A percentile compares a stretch with the other conserved stretches of the same genome.
Evolutionary conservation across 2,113 vertebrate species (phyloP).

Genomic region (Campylorhamphus procurvoides): DNA sequence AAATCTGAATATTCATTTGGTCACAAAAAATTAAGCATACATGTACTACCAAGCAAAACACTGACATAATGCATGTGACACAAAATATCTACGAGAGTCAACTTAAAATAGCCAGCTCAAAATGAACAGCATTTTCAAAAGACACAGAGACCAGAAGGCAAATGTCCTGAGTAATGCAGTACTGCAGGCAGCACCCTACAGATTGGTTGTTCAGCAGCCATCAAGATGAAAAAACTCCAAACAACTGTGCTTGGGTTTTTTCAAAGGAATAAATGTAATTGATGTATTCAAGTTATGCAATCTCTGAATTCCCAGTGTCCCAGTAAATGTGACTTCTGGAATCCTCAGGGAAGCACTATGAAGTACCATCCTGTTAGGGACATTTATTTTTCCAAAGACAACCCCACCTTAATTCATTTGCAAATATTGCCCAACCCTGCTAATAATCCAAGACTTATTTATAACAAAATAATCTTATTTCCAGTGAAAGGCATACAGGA

Average conservation of each 20-base stretch:
- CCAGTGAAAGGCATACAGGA: neutral
- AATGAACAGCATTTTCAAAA: neutral
- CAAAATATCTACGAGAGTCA: neutral
- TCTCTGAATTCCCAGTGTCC: neutral
- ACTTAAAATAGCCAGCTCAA: neutral
- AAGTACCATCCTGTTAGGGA: neutral
- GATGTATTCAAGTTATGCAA: neutral
- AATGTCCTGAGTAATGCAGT: neutral
- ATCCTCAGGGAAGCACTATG: neutral
- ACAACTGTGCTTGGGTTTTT: neutral
- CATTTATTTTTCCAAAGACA: constrained; percentile 5
- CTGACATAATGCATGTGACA: neutral
- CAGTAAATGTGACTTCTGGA: neutral
- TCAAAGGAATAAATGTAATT: neutral
- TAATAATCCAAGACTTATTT: constrained; percentile 17
- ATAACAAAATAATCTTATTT: neutral
- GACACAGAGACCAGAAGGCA: neutral
- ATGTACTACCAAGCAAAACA: neutral
- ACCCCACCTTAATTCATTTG: neutral
- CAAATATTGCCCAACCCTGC: neutral
- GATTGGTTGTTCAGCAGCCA: neutral
- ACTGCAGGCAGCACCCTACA: neutral
- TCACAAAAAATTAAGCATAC: neutral
- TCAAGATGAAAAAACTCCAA: neutral
- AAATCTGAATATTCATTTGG: neutral